A percentile compares a stretch with the other conserved stretches of the same genome.
phyloP scores from a whole-genome alignment of 2,888 invertebrate genomes.

The Hirtodrosophila cameraria region DNA sequence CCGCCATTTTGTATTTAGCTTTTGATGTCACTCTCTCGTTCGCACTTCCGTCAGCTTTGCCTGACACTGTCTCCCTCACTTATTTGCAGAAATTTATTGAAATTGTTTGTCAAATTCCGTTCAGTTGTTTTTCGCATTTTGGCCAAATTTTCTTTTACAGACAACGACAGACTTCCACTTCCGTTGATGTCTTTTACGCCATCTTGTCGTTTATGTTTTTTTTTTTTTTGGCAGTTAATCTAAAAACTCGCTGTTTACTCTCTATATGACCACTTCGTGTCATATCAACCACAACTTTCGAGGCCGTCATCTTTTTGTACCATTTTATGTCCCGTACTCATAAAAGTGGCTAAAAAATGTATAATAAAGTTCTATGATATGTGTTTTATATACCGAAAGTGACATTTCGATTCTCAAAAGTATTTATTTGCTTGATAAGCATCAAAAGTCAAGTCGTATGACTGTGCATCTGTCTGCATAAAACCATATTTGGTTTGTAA shows the following conservation, averaged over 20 bases:
- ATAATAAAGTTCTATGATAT: too few relatives aligned
- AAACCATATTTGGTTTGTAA: too few relatives aligned
- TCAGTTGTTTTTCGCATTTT: constrained; percentile 75
- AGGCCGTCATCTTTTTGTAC: constrained; percentile 11
- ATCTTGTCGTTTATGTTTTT: constrained; percentile 43
- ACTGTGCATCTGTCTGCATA: too few relatives aligned
- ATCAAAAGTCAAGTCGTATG: too few relatives aligned
- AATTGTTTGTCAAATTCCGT: constrained; percentile 80
- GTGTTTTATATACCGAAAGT: too few relatives aligned
- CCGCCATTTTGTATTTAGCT: constrained; percentile 67
- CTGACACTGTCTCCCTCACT: constrained; percentile 52
- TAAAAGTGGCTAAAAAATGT: too few relatives aligned
- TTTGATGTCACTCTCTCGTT: constrained; percentile 18
- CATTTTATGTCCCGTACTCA: too few relatives aligned
- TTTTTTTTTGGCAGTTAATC: constrained; percentile 66
- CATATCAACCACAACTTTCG: constrained; percentile 64
- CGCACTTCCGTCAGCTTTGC: constrained; percentile 12
- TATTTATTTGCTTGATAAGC: too few relatives aligned
- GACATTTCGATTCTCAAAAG: too few relatives aligned
- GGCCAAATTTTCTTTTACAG: constrained; percentile 55
- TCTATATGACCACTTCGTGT: constrained; percentile 60
- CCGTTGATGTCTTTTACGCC: constrained; percentile 60
- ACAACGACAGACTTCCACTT: constrained; percentile 62
- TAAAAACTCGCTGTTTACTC: constrained; percentile 52
- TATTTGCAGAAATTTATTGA: constrained; percentile 79